Evolutionary conservation across 1,140 invertebrate species (phyloP).

Genomic region (Drosophila nigrodunni): DNA sequence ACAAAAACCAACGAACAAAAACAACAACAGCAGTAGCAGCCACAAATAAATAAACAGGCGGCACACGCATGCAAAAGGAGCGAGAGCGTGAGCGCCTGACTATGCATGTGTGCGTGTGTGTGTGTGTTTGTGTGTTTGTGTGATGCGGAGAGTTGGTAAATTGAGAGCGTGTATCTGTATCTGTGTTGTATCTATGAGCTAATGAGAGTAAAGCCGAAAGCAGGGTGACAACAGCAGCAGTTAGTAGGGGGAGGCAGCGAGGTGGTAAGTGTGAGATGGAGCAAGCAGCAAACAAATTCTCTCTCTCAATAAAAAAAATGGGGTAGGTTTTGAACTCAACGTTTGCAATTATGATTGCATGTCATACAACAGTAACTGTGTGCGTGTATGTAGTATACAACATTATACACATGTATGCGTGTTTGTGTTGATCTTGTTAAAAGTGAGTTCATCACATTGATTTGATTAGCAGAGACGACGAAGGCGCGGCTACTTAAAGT

Average conservation of each 20-base stretch:
- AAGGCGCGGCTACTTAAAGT: conserved; percentile 46
- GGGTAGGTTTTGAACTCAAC: conserved; percentile 54
- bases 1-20: conserved; percentile 22
- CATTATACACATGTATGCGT: conserved; percentile 9
- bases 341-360: conserved; percentile 56
- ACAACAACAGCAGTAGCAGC: conserved; percentile 43
- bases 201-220: conserved; percentile 21
- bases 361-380: conserved; percentile 5
- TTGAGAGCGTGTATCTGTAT: conserved; percentile 34
- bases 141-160: conserved; percentile 47
- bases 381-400: conserved; percentile 2
- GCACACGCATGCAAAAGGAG: conserved; percentile 34
- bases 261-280: conserved; percentile 1
- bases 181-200: conserved; percentile 6
- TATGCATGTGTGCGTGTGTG: background rate
- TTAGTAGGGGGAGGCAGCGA: background rate
- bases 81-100: conserved; percentile 6
- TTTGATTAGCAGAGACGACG: conserved; percentile 34
- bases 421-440: conserved; percentile 41
- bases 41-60: conserved; percentile 47
- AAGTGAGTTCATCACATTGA: conserved; percentile 57
- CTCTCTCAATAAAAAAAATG: conserved; percentile 24
- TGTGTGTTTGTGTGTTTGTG: conserved; percentile 30
- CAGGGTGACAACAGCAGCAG: background rate
- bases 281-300: background rate